These are phyloP conservation scores for Drosophila kepulauana DNA, from an alignment of 1,140 invertebrate species.

Conservation along the genomic window DNA sequence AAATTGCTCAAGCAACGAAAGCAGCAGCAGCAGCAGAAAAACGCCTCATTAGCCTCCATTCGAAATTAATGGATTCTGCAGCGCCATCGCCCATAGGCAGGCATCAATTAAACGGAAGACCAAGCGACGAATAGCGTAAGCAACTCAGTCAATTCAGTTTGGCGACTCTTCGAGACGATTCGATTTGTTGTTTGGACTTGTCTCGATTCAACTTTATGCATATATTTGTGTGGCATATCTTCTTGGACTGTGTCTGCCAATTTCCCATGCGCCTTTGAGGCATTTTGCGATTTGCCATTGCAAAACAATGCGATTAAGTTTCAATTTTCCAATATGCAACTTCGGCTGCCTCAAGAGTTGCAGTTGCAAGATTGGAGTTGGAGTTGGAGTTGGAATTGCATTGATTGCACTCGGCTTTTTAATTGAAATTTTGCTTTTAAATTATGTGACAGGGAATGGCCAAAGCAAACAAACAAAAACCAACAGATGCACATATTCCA, in stretches of 20 bases:
- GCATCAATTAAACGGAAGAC: constrained; percentile 64
- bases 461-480: constrained; percentile 65
- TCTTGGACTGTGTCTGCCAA: constrained; percentile 22
- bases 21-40: not conserved
- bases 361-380: not conserved
- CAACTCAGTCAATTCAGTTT: constrained; percentile 19
- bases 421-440: constrained; percentile 62
- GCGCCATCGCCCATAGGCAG: constrained; percentile 49
- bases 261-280: constrained; percentile 42
- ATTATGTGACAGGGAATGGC: constrained; percentile 71
- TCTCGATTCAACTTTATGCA: not conserved
- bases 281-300: constrained; percentile 40
- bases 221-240: constrained; percentile 12
- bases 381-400: not conserved
- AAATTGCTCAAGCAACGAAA: constrained; percentile 20
- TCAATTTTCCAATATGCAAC: constrained; percentile 67
- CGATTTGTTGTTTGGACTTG: not conserved
- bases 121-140: constrained; percentile 52
- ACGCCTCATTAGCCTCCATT: constrained; percentile 49
- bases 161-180: not conserved
- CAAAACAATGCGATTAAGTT: constrained; percentile 65
- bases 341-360: constrained; percentile 5
- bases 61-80: constrained; percentile 47
- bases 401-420: constrained; percentile 53
- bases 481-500: not conserved